Percentiles rank a stretch among this genome's conserved stretches.
phyloP scores from a whole-genome alignment of 2,888 invertebrate genomes.

The Blomia tropicalis region DNA sequence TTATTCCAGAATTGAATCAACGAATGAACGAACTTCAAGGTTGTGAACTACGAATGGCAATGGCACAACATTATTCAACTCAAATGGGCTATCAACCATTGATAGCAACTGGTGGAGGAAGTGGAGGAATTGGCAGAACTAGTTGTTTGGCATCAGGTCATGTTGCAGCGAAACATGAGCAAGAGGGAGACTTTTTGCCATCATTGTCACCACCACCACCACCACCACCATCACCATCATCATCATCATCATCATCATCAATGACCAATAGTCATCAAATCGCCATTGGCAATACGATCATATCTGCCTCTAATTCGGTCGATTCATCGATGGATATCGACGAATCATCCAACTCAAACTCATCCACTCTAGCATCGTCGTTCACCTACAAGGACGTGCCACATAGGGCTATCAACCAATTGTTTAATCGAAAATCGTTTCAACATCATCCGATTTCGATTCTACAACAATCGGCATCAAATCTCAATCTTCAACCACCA shows the following conservation, averaged over 20 bases:
- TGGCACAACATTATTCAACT: too few species aligned
- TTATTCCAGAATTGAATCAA: too few species aligned
- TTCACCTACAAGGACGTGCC: neutral
- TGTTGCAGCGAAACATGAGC: too few species aligned
- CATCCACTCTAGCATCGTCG: neutral
- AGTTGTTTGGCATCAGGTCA: too few species aligned
- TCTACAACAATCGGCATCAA: neutral
- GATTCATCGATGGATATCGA: neutral
- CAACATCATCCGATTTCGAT: neutral
- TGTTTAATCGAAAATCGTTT: neutral
- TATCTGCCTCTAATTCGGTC: neutral
- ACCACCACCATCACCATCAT: neutral
- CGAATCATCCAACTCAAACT: neutral
- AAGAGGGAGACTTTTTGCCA: neutral
- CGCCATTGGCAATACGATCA: neutral
- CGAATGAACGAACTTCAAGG: too few species aligned
- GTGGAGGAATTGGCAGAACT: neutral
- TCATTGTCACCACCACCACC: neutral
- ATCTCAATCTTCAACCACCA: too few species aligned
- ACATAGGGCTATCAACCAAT: neutral
- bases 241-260: too few species aligned
- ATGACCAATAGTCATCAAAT: too few species aligned
- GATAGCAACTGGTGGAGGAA: neutral
- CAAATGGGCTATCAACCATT: neutral
- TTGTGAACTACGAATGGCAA: too few species aligned